phyloP scores from a whole-genome alignment of 2,888 invertebrate genomes.

The Hirtodrosophila cameraria region DNA sequence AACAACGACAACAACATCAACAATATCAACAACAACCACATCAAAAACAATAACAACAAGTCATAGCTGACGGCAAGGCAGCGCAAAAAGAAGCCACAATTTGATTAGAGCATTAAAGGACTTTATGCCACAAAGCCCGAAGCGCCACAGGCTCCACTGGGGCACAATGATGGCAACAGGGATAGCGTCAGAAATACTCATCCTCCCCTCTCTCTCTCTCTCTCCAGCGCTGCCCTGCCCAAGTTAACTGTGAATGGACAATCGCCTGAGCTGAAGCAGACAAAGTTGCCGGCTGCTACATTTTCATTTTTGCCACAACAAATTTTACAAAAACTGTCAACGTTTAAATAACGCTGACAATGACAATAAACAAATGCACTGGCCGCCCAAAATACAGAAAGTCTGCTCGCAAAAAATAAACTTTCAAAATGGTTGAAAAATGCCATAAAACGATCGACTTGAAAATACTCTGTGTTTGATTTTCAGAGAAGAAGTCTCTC shows the following conservation, averaged over 20 bases:
- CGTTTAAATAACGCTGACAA: conserved; percentile 77
- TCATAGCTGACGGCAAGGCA: conserved; percentile 43
- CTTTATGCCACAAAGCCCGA: conserved; percentile 73
- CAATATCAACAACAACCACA: conserved; percentile 29
- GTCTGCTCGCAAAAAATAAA: conserved; percentile 35
- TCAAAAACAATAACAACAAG: conserved; percentile 43
- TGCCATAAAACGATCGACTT: background rate
- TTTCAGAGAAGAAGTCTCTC: no score
- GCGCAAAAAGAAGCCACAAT: conserved; percentile 75
- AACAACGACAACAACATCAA: conserved; percentile 33
- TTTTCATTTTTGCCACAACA: conserved; percentile 38
- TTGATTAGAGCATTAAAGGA: conserved; percentile 79
- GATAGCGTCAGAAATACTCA: background rate
- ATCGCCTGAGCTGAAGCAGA: conserved; percentile 26
- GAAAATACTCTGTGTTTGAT: conserved; percentile 16
- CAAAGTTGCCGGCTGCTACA: conserved; percentile 50
- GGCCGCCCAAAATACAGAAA: conserved; percentile 35
- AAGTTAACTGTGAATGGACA: conserved; percentile 32
- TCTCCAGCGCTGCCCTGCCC: conserved; percentile 9
- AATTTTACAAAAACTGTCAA: conserved; percentile 66
- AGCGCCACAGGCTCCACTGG: conserved; percentile 58
- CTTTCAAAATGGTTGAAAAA: conserved; percentile 34
- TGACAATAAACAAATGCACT: conserved; percentile 76
- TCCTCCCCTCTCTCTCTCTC: conserved; percentile 5
- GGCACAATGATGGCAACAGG: background rate